These are phyloP conservation scores for Drosophila picticornis DNA, from an alignment of 2,888 invertebrate genomes.

Conservation along the genomic window DNA sequence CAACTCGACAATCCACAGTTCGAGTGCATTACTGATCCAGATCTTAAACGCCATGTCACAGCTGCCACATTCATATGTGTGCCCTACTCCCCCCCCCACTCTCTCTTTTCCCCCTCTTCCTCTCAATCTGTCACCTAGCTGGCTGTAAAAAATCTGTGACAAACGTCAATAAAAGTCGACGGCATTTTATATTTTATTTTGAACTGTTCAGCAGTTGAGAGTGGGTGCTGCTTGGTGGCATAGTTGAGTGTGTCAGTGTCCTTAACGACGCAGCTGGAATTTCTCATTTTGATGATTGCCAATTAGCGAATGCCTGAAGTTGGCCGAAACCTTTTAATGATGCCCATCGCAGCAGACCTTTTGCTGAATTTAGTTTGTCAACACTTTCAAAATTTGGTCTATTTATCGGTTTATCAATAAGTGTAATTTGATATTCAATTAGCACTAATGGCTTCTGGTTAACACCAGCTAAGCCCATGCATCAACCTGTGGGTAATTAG, in stretches of 20 bases:
- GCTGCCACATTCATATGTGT: slow-evolving; percentile 41
- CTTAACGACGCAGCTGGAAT: slow-evolving; percentile 17
- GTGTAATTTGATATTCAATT: slow-evolving; percentile 72
- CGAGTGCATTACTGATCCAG: slow-evolving; percentile 59
- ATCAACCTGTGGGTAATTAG: slow-evolving; percentile 22
- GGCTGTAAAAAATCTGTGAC: slow-evolving; percentile 10
- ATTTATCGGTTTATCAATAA: slow-evolving; percentile 31
- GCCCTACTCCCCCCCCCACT: not conserved
- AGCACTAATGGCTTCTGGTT: slow-evolving; percentile 68
- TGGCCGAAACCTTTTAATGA: slow-evolving; percentile 27
- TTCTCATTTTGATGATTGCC: slow-evolving; percentile 25
- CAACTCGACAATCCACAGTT: slow-evolving; percentile 43
- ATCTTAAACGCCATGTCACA: slow-evolving; percentile 49
- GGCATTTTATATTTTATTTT: slow-evolving; percentile 52
- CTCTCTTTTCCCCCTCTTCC: not conserved
- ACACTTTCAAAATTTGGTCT: slow-evolving; percentile 31
- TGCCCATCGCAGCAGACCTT: slow-evolving; percentile 17
- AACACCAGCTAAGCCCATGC: slow-evolving; percentile 18
- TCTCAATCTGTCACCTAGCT: slow-evolving; percentile 24
- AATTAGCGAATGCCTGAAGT: slow-evolving; percentile 34
- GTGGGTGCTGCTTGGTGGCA: not conserved
- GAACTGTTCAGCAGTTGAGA: slow-evolving; percentile 48
- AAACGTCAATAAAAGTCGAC: slow-evolving; percentile 55
- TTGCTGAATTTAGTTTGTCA: slow-evolving; percentile 6
- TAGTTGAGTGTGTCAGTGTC: not conserved